Base-by-base conservation (phyloP, 2,797 vertebrate species). In the Sebastes itinus region DNA sequence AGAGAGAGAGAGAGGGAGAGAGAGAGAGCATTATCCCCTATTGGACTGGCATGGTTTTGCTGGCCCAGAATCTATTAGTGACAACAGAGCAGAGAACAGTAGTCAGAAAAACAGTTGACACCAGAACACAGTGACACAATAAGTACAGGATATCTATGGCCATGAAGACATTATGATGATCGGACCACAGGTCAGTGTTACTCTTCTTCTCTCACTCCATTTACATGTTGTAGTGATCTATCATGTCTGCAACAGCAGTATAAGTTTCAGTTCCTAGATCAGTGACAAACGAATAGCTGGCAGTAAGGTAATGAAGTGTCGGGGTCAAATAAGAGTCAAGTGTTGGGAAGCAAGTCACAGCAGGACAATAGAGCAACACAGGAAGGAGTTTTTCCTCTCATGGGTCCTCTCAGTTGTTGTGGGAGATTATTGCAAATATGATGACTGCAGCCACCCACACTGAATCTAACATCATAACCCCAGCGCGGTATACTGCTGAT, bases 51-150 rank as follows among this genome's bases (percentile, higher is more conserved):
- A 91, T 73, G 70, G 66, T 85, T 91, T 64, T n/a, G 2, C 35
- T 88, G 86, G 73, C 89, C 88, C 84, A 90, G 87, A 88, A 92
- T 80, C 84, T 90, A 83, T 74, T 76, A 72, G 52, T 83, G 79
- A 79, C 71, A 74, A 12, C 54, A 56, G 77, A 83, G 56, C 14
- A 63, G 32, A 76, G 75, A 76, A 63, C n/a, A 52, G 49, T 52
- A 20, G 20, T 52, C 49, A 52, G 49, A 52, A n/a, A 62, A 66
- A 60, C 33, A 38, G 10, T 9, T 28, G 33, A 3, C 73, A 25
- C n/a, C 32, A 52, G 27, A 68, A 32, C 27, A 13, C 14, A 64
- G 58, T 13, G 35, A 65, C 25, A 59, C 46, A 42, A 13, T 25
- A 38, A 6, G 54, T 14, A 20, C 22, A 33, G 38, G 61, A 18